Base-by-base conservation (phyloP, 2,113 vertebrate genomes). In the Dissostichus mawsoni region DNA sequence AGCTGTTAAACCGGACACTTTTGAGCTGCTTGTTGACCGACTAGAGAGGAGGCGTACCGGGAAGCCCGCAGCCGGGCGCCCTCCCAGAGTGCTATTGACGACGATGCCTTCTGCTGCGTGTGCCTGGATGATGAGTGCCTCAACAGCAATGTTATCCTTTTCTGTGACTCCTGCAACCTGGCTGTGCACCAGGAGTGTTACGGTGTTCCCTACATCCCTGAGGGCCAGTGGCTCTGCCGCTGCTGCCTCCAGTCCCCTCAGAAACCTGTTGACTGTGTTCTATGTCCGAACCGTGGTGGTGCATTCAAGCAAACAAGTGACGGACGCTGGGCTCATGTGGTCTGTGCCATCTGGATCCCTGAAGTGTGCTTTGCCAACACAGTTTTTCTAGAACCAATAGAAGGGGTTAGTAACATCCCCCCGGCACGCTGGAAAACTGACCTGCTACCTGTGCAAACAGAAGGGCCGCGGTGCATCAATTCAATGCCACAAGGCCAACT, bases 151-250 rank as follows among this genome's bases (percentile, higher is more conserved):
- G 98, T 98, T 84, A 99, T 99, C 87, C 95, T 99, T 13, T 99
- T 99, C 92, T 99, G 98, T 67, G 98, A 99, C 85, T 97, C 98
- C 67, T 99, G 98, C 90, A 99, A 99, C 87, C 92, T 99, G 92
- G 98, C 98, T 0, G 98, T 99, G 58, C 98, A 99, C 90, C 98
- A 99, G 93, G 98, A 99, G 89, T 99, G 98, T 86, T 99, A 99
- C 0, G 98, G 98, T 0, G 98, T 99, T 11, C 98, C 98, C 86
- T 99, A 99, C 20, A 97, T 99, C 89, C 98, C 98, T 0, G 98
- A 99, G 88, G 98, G 98, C 5, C 98, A 98, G 92, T 99, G 98
- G 98, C 95, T 99, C 11, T 99, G 98, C 88, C 97, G 98, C 89
- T 98, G 98, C 92, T 99, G 98, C 91, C 90, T 99, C 3, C 98